Percentiles rank a stretch among this genome's conserved stretches.
phyloP scores from a whole-genome alignment of 23 tunicate genomes.

The Ciona savignyi region DNA sequence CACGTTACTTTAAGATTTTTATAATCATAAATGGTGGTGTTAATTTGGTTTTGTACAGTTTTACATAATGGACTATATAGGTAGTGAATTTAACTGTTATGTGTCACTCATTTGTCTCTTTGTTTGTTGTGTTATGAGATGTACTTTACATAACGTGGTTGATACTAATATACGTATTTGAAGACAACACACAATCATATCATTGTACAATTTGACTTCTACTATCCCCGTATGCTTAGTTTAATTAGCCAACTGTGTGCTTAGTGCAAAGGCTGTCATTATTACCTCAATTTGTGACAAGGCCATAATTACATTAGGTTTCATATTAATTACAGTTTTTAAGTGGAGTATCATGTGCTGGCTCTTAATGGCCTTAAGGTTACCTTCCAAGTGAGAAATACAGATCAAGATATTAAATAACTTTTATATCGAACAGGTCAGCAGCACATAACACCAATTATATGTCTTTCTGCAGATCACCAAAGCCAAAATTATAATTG shows the following conservation, averaged over 20 bases:
- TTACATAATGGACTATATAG: too few relatives aligned
- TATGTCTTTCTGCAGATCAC: slow-evolving; percentile 25
- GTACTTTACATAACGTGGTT: too few relatives aligned
- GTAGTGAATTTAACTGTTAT: too few relatives aligned
- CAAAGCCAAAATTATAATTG: slow-evolving; percentile 42
- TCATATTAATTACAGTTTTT: neutral
- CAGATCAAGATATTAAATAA: neutral
- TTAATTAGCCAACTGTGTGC: neutral
- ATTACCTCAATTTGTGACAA: neutral
- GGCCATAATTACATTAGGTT: neutral
- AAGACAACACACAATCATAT: neutral
- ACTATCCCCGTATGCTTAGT: too few relatives aligned
- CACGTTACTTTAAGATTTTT: too few relatives aligned
- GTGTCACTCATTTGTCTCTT: too few relatives aligned
- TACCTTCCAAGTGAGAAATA: neutral
- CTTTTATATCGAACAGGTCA: neutral
- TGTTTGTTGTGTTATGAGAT: too few relatives aligned
- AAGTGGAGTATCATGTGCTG: neutral
- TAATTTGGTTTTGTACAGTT: too few relatives aligned
- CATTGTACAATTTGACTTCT: too few relatives aligned
- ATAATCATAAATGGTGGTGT: too few relatives aligned
- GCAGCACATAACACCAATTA: neutral
- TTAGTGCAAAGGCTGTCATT: neutral
- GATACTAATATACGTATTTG: too few relatives aligned
- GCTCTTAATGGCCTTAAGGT: neutral